Evolutionary conservation across 2,113 vertebrate species (phyloP).

Genomic region (Dicaeum eximium): DNA sequence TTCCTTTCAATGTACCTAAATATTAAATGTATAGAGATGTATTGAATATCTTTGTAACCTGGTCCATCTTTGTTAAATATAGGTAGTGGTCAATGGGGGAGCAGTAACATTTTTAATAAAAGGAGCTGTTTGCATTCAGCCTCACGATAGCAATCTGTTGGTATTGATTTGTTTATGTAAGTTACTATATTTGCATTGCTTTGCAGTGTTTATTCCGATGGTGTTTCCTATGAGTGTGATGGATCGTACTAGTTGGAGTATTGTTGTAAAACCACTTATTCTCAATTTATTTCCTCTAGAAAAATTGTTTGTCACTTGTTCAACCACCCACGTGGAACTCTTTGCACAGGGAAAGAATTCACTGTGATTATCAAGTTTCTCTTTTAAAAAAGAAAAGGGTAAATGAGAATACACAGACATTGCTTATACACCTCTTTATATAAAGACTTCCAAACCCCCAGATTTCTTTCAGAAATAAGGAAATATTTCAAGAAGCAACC

Average conservation of each 20-base stretch:
- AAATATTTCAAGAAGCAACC: neutral
- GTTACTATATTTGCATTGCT: neutral
- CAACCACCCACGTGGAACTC: neutral
- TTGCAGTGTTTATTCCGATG: neutral
- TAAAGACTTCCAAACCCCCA: neutral
- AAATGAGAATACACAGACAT: neutral
- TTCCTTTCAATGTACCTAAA: neutral
- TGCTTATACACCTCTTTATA: neutral
- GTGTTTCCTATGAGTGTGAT: neutral
- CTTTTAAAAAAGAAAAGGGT: neutral
- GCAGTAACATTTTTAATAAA: neutral
- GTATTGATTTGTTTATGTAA: neutral
- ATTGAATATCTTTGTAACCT: neutral
- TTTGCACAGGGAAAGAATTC: conserved; percentile 11
- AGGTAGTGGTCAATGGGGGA: neutral
- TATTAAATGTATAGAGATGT: neutral
- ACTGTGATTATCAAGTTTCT: neutral
- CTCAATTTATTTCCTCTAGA: neutral
- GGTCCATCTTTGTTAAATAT: neutral
- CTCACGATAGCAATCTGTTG: neutral
- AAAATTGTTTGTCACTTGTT: neutral
- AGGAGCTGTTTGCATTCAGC: neutral
- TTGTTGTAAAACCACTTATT: neutral
- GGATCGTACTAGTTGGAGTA: neutral
- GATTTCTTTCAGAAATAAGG: neutral